phyloP scores from a whole-genome alignment of 2,113 vertebrate species.

The Okapia johnstoni region DNA sequence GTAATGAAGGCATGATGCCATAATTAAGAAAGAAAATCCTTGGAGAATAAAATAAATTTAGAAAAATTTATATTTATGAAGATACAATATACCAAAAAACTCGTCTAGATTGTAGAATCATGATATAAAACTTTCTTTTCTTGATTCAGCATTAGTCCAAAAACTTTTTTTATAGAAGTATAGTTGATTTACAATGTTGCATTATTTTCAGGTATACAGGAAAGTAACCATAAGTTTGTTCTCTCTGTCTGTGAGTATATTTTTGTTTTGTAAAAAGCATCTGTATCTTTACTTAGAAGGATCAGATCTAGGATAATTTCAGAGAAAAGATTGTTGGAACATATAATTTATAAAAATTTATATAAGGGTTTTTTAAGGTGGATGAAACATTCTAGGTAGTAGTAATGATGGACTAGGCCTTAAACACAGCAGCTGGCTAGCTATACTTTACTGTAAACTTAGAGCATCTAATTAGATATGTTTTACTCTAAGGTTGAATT shows the following conservation, averaged over 20 bases:
- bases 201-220: background rate
- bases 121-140: background rate
- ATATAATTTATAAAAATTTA: background rate
- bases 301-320: background rate
- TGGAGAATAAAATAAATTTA: background rate
- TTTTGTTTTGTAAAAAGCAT: background rate
- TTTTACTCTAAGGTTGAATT: background rate
- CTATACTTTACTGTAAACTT: background rate
- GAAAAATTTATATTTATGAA: background rate
- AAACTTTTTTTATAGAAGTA: background rate
- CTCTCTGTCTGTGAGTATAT: background rate
- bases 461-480: background rate
- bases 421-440: background rate
- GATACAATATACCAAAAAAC: background rate
- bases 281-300: background rate
- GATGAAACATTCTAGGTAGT: background rate
- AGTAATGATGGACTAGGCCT: background rate
- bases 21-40: background rate
- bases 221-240: background rate
- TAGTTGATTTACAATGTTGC: background rate
- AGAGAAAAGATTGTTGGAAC: background rate
- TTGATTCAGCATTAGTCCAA: background rate
- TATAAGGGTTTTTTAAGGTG: background rate
- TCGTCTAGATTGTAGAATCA: background rate
- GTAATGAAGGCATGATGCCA: background rate